These are phyloP conservation scores for Drosophila emarginata DNA, from an alignment of 2,888 invertebrate genomes.

Conservation along the genomic window DNA sequence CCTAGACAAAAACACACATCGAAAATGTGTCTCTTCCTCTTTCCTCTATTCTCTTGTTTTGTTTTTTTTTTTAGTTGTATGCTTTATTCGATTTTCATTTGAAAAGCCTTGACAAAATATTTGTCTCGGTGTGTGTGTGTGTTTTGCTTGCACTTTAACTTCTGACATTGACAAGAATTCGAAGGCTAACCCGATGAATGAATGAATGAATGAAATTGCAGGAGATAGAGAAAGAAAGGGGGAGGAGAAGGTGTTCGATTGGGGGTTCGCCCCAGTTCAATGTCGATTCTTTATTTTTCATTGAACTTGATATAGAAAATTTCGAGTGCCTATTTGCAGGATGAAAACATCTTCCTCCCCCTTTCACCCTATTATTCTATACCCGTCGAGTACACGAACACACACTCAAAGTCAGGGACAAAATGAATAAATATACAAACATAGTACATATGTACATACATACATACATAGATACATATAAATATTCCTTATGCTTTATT, in stretches of 20 bases:
- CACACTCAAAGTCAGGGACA: neutral
- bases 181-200: conserved; percentile 31
- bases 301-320: conserved; percentile 71
- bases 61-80: neutral
- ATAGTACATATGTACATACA: too few species aligned
- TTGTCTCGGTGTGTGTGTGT: conserved; percentile 17
- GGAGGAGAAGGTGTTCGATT: neutral
- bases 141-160: conserved; percentile 60
- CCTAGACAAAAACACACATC: conserved; percentile 15
- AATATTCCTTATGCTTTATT: too few species aligned
- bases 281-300: conserved; percentile 68
- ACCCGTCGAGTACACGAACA: too few species aligned
- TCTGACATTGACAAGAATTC: conserved; percentile 60
- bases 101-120: conserved; percentile 22
- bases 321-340: conserved; percentile 44
- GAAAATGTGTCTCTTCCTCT: conserved; percentile 7
- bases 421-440: neutral
- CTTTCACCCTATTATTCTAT: too few species aligned
- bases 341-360: neutral
- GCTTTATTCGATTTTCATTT: conserved; percentile 33
- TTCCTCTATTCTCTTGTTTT: neutral
- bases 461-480: neutral
- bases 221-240: neutral
- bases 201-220: conserved; percentile 36
- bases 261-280: conserved; percentile 47